Evolutionary conservation across 2,888 invertebrate species (phyloP), one percentile per base, ranked within the genome.

Genomic region (Scaptomyza flava): DNA sequence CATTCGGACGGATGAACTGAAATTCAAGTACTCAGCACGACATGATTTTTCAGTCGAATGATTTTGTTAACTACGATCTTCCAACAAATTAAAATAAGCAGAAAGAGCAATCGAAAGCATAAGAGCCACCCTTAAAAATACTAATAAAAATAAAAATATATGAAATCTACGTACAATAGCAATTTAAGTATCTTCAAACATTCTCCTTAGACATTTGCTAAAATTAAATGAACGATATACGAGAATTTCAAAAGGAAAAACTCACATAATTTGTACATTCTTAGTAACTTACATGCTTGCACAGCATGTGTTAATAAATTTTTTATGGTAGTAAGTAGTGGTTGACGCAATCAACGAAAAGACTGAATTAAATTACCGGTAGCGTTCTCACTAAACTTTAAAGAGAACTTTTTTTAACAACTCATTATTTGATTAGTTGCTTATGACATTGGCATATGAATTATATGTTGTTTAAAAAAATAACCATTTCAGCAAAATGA

Each of bases 81-180:
- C 68, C 64, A 58, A 68, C 58, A 72, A 59, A 76, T 66, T 76
- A 79, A 79, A 79, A 68, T 72, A 63, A 62, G 64, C 68, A 85
- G 79, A 81, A 81, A 76, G 80, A 85, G 80, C 80, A 81, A 76
- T 85, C 80, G 48, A 67, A 54, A 80, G 62, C 41, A 64, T 43
- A 51, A 59, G 57, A 64, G 36, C 65, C 69, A 81, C 72, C 80
- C 80, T 82, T 68, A 59, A 60, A 38, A 53, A 36, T 61, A 63
- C 65, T 68, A 68, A 58, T 54, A 68, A 38, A 47, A 53, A 42
- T 57, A 53, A 27, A 51, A 14, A 27, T 38, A 38, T 51, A 14
- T 38, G 14, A 38, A 50, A 51, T 27, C 36, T 38, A 68, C 46
- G 68, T 68, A 69, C 68, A 68, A 68, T 68, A 56, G 68, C 68